Conservation (phyloP, 2,113 vertebrate species). For the Eurystomus gularis region DNA sequence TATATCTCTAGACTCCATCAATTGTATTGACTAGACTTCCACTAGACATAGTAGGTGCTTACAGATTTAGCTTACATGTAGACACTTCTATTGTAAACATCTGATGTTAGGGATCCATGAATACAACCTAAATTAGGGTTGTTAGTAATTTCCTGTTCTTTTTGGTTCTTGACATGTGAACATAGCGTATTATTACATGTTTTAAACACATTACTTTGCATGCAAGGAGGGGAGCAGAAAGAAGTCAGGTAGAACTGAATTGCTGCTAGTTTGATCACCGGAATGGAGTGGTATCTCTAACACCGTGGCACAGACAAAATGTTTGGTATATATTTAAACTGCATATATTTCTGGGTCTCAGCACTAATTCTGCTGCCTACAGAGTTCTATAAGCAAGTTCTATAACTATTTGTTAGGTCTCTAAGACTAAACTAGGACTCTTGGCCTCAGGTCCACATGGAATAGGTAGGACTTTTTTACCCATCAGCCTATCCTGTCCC, state of each 20-base stretch:
- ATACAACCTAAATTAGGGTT: accelerated
- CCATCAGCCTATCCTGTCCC: neutral
- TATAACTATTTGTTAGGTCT: neutral
- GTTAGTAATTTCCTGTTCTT: neutral
- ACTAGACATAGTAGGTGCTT: neutral
- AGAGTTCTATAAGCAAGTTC: neutral
- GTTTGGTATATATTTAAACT: neutral
- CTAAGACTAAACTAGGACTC: neutral
- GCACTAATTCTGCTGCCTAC: neutral
- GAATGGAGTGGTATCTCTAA: neutral
- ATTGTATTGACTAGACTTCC: neutral
- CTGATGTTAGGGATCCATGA: neutral
- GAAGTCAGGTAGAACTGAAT: neutral
- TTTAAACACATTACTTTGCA: neutral
- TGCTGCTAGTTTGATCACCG: neutral
- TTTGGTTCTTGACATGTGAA: neutral
- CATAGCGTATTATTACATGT: neutral
- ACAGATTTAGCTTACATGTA: neutral
- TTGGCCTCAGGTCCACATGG: neutral
- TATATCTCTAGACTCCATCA: neutral
- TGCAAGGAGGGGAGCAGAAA: accelerated
- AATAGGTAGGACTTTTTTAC: neutral
- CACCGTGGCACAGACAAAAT: neutral
- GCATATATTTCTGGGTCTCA: neutral
- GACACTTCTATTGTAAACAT: neutral